phyloP scores from a whole-genome alignment of 2,113 vertebrate species.

The Siniperca knerii region DNA sequence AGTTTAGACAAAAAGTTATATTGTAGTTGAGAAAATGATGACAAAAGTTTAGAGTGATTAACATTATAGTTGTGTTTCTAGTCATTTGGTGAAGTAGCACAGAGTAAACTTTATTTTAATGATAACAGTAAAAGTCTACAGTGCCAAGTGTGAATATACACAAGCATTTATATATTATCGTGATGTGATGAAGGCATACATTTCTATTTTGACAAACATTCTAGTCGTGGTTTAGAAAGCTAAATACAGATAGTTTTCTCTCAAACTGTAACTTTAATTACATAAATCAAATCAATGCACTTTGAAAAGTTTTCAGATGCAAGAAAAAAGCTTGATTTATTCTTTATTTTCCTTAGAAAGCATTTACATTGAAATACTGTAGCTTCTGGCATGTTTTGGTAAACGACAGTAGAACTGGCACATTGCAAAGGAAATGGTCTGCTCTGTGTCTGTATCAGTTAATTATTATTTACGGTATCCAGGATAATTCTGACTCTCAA shows the following conservation, averaged over 20 bases:
- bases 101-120: conserved; percentile 33
- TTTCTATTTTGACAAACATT: conserved; percentile 63
- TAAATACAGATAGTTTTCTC: conserved; percentile 38
- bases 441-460: conserved; percentile 22
- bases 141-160: conserved; percentile 37
- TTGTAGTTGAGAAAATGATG: conserved; percentile 1
- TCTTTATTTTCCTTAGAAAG: conserved; percentile 46
- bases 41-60: neutral
- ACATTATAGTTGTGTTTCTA: conserved; percentile 8
- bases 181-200: conserved; percentile 51
- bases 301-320: conserved; percentile 32
- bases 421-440: conserved; percentile 44
- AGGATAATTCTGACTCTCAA: neutral
- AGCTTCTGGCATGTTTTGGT: conserved; percentile 41
- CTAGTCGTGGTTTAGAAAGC: conserved; percentile 52
- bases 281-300: conserved; percentile 18
- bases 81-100: conserved; percentile 55
- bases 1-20: conserved; percentile 7
- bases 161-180: conserved; percentile 44
- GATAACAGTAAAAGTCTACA: conserved; percentile 46
- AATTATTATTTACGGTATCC: neutral
- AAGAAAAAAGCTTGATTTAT: conserved; percentile 34
- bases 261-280: conserved; percentile 50
- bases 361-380: conserved; percentile 58
- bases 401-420: conserved; percentile 47